A percentile compares a stretch with the other conserved stretches of the same genome.
Evolutionary conservation across 1,140 invertebrate genomes (phyloP).

Genomic region (Matsumurasca onukii): DNA sequence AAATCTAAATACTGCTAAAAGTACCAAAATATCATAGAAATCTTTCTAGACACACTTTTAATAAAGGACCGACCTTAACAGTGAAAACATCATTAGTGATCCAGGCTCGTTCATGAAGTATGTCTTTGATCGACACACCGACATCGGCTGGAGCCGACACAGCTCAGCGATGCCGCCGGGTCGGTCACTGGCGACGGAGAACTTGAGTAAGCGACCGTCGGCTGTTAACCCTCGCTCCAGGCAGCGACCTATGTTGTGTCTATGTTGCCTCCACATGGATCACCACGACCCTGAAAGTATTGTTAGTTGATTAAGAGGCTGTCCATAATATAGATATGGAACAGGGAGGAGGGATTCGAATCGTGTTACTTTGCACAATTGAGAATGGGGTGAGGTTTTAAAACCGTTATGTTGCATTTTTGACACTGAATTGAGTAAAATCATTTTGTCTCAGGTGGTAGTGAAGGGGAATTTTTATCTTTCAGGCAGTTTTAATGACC

Average conservation of each 20-base stretch:
- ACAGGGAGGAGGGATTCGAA: too few relatives aligned
- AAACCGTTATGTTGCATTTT: too few relatives aligned
- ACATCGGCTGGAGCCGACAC: conserved; percentile 65
- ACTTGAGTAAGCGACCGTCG: conserved; percentile 83
- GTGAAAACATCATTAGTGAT: conserved; percentile 84
- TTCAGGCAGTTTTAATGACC: too few relatives aligned
- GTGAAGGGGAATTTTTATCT: too few relatives aligned
- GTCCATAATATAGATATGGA: too few relatives aligned
- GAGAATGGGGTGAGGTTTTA: too few relatives aligned
- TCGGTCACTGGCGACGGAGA: conserved; percentile 82
- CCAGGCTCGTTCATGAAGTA: conserved; percentile 93
- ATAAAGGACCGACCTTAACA: conserved; percentile 58
- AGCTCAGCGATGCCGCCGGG: conserved; percentile 87
- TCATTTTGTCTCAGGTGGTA: too few relatives aligned
- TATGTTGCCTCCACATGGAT: conserved; percentile 91
- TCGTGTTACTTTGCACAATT: too few relatives aligned
- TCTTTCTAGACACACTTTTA: neutral
- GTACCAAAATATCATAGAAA: neutral
- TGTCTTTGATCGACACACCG: conserved; percentile 91
- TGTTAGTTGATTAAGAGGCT: too few relatives aligned
- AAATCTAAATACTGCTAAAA: neutral
- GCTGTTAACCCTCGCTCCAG: conserved; percentile 87
- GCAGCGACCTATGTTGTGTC: conserved; percentile 88
- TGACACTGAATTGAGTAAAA: too few relatives aligned
- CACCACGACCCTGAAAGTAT: conserved; percentile 81